phyloP scores from a whole-genome alignment of 2,797 vertebrate species.

The Poecilia picta region DNA sequence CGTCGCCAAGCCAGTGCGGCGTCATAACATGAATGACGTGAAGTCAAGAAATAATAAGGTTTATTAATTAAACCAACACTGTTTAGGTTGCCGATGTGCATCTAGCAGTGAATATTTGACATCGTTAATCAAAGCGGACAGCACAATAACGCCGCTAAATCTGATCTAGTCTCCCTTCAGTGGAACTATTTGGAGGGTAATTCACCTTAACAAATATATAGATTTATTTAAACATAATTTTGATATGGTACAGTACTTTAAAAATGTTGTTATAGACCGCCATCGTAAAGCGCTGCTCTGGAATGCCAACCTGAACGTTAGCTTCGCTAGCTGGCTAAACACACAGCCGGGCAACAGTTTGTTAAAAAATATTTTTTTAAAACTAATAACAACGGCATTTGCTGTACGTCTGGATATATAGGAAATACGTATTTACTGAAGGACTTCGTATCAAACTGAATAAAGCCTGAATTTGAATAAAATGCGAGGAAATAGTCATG shows the following conservation, averaged over 20 bases:
- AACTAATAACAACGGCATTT: not conserved
- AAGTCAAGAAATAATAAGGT: not conserved
- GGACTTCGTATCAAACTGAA: accelerated
- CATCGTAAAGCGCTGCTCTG: slow-evolving; percentile 36
- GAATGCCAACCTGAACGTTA: slow-evolving; percentile 50
- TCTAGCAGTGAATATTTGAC: slow-evolving; percentile 15
- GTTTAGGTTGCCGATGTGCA: accelerated
- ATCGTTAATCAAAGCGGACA: slow-evolving; percentile 43
- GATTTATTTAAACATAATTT: accelerated
- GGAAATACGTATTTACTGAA: accelerated
- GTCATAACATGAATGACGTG: not conserved
- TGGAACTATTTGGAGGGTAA: not conserved
- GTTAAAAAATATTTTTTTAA: not conserved
- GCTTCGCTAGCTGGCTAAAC: slow-evolving; percentile 20
- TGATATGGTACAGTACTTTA: not conserved
- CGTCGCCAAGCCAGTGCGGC: slow-evolving; percentile 30
- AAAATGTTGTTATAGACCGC: not conserved
- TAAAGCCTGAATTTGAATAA: not conserved
- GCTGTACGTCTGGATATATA: accelerated
- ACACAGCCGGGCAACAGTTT: not conserved
- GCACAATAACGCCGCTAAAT: not conserved
- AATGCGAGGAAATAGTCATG: slow-evolving; percentile 24
- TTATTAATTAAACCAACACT: not conserved
- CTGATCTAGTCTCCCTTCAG: not conserved
- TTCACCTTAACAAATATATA: accelerated